These are phyloP conservation scores for Malacoraja senta DNA, from an alignment of 2,797 vertebrate species.

Conservation along the genomic window DNA sequence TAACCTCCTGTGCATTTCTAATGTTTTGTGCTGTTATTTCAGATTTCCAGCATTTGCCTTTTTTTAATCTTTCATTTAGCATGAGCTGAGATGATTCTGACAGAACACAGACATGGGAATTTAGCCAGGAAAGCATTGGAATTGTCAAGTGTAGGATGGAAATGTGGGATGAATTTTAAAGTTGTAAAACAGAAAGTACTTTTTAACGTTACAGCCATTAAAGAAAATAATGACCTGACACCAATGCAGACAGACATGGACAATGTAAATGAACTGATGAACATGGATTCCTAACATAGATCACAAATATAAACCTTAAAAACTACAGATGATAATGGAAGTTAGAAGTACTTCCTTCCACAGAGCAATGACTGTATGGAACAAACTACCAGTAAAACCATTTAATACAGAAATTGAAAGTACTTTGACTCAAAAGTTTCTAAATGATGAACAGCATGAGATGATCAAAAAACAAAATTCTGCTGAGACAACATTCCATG, in stretches of 20 bases:
- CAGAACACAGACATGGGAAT: background rate
- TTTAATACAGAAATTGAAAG: background rate
- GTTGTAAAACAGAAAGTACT: background rate
- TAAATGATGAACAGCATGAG: background rate
- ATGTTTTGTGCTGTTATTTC: too few relatives aligned
- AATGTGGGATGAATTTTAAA: background rate
- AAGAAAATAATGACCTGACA: background rate
- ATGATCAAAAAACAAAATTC: background rate
- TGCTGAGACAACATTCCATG: background rate
- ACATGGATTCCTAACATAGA: background rate
- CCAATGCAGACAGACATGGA: background rate
- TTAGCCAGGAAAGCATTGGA: background rate
- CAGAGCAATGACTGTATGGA: background rate
- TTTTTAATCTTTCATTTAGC: background rate
- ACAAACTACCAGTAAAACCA: background rate
- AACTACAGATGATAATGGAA: background rate
- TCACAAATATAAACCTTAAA: background rate
- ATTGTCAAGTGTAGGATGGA: background rate
- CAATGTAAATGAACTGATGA: background rate
- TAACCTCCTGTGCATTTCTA: too few relatives aligned
- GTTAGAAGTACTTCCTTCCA: background rate
- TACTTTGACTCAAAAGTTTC: background rate
- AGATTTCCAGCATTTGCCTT: too few relatives aligned
- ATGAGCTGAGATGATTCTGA: background rate
- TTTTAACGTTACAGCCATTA: background rate